phyloP scores from a whole-genome alignment of 2,888 invertebrate genomes.

The Atrina japonica region DNA sequence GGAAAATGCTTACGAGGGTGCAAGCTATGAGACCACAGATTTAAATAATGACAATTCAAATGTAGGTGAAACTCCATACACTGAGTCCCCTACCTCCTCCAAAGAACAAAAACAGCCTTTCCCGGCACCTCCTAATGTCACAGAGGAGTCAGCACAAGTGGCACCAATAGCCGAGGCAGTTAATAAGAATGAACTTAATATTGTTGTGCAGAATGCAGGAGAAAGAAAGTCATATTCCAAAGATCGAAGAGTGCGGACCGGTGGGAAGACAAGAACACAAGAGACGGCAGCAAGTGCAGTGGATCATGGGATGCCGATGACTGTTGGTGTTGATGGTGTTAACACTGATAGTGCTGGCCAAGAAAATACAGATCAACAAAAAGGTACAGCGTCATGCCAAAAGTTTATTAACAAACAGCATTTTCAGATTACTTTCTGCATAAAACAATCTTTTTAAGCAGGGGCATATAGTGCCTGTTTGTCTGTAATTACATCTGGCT shows the following conservation, averaged over 20 bases:
- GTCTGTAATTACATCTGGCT: no score
- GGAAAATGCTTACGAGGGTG: conserved; percentile 14
- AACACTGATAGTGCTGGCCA: no score
- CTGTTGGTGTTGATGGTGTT: no score
- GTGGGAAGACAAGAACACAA: conserved; percentile 48
- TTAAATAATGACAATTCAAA: neutral
- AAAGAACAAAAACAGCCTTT: conserved; percentile 6
- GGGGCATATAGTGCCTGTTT: no score
- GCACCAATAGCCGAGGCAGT: conserved; percentile 28
- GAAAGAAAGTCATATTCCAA: conserved; percentile 68
- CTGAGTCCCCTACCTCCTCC: neutral
- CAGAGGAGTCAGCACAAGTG: conserved; percentile 14
- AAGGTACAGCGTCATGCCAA: no score
- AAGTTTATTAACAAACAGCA: no score
- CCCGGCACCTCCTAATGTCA: conserved; percentile 15
- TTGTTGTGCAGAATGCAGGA: conserved; percentile 32
- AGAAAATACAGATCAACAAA: no score
- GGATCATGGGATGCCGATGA: conserved; percentile 5
- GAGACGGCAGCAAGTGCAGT: conserved; percentile 43
- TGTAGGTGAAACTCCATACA: conserved; percentile 4
- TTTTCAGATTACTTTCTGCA: no score
- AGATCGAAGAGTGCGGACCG: conserved; percentile 56
- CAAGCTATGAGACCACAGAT: no score
- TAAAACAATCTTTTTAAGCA: no score
- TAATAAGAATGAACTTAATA: conserved; percentile 28